Conservation (phyloP, 2,888 invertebrate species). For the Caenorhabditis sp. region DNA sequence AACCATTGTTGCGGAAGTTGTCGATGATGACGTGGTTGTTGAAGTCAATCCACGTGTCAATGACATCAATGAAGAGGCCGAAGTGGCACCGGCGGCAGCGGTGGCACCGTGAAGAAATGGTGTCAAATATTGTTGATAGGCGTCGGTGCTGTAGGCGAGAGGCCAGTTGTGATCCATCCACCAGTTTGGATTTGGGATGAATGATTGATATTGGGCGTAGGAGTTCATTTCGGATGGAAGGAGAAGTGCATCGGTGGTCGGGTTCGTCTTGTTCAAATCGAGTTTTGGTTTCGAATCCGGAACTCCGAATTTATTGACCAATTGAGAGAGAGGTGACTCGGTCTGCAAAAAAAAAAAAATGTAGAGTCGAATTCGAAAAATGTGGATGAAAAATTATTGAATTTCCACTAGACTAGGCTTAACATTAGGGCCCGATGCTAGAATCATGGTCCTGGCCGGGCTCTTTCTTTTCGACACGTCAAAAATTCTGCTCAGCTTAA, state of each 20-base stretch:
- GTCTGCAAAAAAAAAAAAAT: conserved; percentile 5
- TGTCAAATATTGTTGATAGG: conserved; percentile 23
- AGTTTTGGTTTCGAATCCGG: neutral
- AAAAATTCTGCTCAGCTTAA: no score
- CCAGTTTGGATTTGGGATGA: conserved; percentile 23
- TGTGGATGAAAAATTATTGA: no score
- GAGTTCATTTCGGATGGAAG: conserved; percentile 27
- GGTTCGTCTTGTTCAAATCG: neutral
- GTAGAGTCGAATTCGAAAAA: no score
- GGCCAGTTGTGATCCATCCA: conserved; percentile 34
- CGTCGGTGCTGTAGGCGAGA: conserved; percentile 16
- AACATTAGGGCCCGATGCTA: no score
- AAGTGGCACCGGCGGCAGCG: conserved; percentile 4
- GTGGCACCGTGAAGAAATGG: conserved; percentile 6
- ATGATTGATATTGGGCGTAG: conserved; percentile 24
- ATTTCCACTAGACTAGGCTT: no score
- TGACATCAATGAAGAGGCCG: neutral
- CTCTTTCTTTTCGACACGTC: no score
- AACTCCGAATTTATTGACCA: conserved; percentile 32
- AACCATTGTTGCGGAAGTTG: conserved; percentile 7
- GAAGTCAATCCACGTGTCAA: no score
- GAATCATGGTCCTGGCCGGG: no score
- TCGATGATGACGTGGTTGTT: no score
- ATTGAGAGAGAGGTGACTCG: conserved; percentile 32
- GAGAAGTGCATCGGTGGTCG: conserved; percentile 8